phyloP scores from a whole-genome alignment of 1,140 invertebrate species.

The Lutraria rhynchaena region DNA sequence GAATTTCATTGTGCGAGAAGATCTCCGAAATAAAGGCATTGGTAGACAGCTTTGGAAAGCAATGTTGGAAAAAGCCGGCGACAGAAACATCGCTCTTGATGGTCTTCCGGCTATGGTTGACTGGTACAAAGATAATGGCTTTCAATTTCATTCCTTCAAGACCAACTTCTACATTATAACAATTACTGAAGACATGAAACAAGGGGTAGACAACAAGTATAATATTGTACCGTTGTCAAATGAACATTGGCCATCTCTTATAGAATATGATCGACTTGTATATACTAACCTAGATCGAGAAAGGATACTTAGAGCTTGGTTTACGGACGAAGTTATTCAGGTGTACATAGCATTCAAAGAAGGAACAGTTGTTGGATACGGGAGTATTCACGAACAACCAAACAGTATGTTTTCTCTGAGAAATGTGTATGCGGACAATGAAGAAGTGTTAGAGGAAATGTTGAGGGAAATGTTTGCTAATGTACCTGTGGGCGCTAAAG shows the following conservation, averaged over 20 bases:
- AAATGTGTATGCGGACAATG: conserved; percentile 32
- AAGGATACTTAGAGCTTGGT: conserved; percentile 28
- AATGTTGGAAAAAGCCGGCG: conserved; percentile 9
- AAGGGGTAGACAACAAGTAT: not conserved
- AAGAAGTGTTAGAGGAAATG: conserved; percentile 29
- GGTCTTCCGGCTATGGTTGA: conserved; percentile 11
- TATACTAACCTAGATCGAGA: conserved; percentile 31
- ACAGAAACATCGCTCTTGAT: conserved; percentile 24
- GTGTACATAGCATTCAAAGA: conserved; percentile 8
- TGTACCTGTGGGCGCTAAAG: not conserved
- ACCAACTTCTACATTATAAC: not conserved
- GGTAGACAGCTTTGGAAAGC: conserved; percentile 19
- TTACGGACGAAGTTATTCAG: not conserved
- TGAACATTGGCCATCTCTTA: conserved; percentile 8
- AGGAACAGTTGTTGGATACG: conserved; percentile 25
- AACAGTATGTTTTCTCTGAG: conserved; percentile 3
- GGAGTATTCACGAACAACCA: conserved; percentile 26
- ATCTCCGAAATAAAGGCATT: conserved; percentile 27
- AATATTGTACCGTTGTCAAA: not conserved
- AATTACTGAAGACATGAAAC: conserved; percentile 19
- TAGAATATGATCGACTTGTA: conserved; percentile 21
- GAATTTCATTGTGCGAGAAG: conserved; percentile 45
- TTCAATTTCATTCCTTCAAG: not conserved
- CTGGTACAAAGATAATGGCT: conserved; percentile 25
- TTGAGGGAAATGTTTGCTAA: conserved; percentile 3